These are phyloP conservation scores for Furcula furcula DNA, from an alignment of 2,888 invertebrate species.

Conservation along the genomic window DNA sequence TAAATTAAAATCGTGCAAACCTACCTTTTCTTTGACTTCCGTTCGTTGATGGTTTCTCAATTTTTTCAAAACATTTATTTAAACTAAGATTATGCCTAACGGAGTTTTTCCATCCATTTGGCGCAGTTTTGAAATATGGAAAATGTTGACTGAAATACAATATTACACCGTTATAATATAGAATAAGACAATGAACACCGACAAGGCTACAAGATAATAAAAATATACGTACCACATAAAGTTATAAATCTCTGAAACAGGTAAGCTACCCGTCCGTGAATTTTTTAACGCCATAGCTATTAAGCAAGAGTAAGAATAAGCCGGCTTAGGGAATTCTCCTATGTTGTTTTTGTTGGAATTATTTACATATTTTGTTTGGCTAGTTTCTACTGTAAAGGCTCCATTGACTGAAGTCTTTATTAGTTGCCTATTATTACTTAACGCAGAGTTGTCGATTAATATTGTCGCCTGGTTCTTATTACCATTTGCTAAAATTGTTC, in stretches of 20 bases:
- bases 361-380: constrained; percentile 68
- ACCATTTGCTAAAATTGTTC: constrained; percentile 73
- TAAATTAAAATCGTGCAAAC: not conserved
- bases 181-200: too few relatives aligned
- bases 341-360: constrained; percentile 66
- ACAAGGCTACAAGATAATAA: not conserved
- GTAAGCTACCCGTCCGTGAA: constrained; percentile 95
- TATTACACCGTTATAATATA: too few relatives aligned
- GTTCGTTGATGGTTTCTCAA: constrained; percentile 95
- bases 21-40: constrained; percentile 90
- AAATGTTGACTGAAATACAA: constrained; percentile 92
- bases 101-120: constrained; percentile 99
- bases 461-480: constrained; percentile 75
- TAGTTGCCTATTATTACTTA: constrained; percentile 73
- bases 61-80: constrained; percentile 99
- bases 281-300: constrained; percentile 99
- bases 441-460: constrained; percentile 72
- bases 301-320: constrained; percentile 98
- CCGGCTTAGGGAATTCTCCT: constrained; percentile 94
- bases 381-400: constrained; percentile 63
- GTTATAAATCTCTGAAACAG: constrained; percentile 98
- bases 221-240: constrained; percentile 94
- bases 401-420: constrained; percentile 72
- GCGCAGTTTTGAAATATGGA: constrained; percentile 99
- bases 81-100: constrained; percentile 98